phyloP scores from a whole-genome alignment of 2,888 invertebrate species.

The Cosmia pyralina region DNA sequence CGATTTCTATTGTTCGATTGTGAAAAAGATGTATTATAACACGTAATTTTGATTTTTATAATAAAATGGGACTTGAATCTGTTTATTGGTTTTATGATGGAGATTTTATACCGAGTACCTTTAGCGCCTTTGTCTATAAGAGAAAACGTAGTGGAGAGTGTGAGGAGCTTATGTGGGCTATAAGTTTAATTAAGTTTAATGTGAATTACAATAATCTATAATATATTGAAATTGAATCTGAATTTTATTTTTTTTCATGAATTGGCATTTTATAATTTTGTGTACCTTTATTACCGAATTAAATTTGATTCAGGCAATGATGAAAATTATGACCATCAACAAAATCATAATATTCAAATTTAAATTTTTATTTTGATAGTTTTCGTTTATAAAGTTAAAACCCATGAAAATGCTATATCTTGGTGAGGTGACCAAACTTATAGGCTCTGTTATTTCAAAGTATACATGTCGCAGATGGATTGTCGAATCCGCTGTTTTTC shows the following conservation, averaged over 20 bases:
- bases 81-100: constrained; percentile 90
- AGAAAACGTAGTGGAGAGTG: constrained; percentile 85
- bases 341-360: constrained; percentile 40
- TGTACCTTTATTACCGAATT: constrained; percentile 69
- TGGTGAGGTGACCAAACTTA: background rate
- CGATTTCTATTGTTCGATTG: constrained; percentile 89
- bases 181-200: constrained; percentile 90
- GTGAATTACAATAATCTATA: constrained; percentile 91
- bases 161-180: constrained; percentile 90
- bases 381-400: constrained; percentile 11
- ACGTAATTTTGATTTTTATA: constrained; percentile 91
- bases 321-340: constrained; percentile 29
- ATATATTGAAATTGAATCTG: constrained; percentile 90
- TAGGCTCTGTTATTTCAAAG: background rate
- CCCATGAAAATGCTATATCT: background rate
- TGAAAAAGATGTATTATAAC: constrained; percentile 89
- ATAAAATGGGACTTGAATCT: constrained; percentile 91
- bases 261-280: constrained; percentile 85
- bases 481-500: too few relatives aligned
- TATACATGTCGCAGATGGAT: too few relatives aligned
- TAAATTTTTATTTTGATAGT: constrained; percentile 9
- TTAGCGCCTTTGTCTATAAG: constrained; percentile 88
- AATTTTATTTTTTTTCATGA: constrained; percentile 89
- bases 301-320: constrained; percentile 36
- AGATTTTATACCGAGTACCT: constrained; percentile 90